A percentile compares a stretch with the other conserved stretches of the same genome.
Conservation (phyloP, 2,888 invertebrate species). For the Chaitophorus viminalis region DNA sequence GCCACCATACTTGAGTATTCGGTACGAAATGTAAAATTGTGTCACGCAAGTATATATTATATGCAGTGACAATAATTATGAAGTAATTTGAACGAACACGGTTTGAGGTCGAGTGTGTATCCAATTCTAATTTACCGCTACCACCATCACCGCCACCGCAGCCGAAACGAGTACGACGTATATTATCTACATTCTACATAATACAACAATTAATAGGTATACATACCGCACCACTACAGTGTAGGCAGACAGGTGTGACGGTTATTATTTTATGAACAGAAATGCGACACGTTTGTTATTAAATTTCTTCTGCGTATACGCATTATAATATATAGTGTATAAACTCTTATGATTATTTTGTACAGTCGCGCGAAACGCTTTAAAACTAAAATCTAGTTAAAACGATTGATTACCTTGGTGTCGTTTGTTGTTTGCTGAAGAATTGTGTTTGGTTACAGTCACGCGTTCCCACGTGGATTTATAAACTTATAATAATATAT, state of each 20-base stretch:
- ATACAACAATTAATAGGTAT: not conserved
- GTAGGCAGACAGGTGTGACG: not conserved
- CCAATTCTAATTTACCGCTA: not conserved
- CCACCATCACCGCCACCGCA: no score
- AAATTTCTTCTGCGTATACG: not conserved
- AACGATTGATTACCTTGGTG: conserved; percentile 4
- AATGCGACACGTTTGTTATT: not conserved
- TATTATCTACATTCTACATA: no score
- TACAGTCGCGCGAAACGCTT: not conserved
- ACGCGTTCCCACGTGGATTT: no score
- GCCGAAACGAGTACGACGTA: not conserved
- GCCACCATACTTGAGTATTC: no score
- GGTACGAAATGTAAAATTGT: no score
- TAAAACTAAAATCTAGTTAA: not conserved
- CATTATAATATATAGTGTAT: no score
- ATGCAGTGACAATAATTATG: not conserved
- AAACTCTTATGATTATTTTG: not conserved
- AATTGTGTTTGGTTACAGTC: no score
- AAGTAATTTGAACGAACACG: not conserved
- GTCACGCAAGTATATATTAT: no score
- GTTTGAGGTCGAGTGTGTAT: not conserved
- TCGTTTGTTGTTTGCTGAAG: not conserved
- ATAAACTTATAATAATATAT: no score
- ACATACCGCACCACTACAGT: not conserved
- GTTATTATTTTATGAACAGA: not conserved